Evolutionary conservation across 2,113 vertebrate species (phyloP).

Genomic region (Ophthalmolycus amberensis): DNA sequence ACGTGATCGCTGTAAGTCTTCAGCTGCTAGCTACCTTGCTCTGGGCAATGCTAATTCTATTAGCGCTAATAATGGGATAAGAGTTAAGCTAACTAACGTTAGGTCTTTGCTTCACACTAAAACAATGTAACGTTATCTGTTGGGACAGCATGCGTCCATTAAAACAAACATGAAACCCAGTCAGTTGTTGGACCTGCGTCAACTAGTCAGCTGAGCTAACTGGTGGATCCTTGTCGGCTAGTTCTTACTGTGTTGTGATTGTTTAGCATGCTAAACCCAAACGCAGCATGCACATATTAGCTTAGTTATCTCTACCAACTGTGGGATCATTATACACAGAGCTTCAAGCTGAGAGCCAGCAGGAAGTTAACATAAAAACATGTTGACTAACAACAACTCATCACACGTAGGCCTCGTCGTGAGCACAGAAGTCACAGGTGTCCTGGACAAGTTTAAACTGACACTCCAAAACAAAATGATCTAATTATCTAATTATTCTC

Average conservation of each 20-base stretch:
- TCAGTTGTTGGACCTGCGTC: slow-evolving; percentile 7
- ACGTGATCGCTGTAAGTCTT: slow-evolving; percentile 89
- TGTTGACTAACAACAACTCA: not conserved
- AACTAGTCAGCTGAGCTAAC: slow-evolving; percentile 47
- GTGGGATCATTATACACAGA: not conserved
- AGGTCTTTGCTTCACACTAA: not conserved
- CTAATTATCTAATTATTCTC: not conserved
- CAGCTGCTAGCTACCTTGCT: slow-evolving; percentile 66
- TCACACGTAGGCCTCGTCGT: not conserved
- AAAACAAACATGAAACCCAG: slow-evolving; percentile 8
- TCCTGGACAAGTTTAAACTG: not conserved
- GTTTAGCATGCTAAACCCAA: slow-evolving; percentile 26
- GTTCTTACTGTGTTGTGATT: not conserved
- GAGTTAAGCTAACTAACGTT: not conserved
- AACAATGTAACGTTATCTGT: not conserved
- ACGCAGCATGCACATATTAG: not conserved
- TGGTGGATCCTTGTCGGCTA: not conserved
- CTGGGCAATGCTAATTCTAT: slow-evolving; percentile 55
- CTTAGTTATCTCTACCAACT: not conserved
- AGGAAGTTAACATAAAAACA: slow-evolving; percentile 7
- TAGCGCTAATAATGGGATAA: slow-evolving; percentile 52
- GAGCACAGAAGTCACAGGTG: not conserved
- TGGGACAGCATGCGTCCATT: not conserved
- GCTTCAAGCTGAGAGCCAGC: not conserved
- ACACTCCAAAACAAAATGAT: too few species aligned